These are phyloP conservation scores for Willisornis vidua DNA, from an alignment of 2,113 vertebrate genomes.

Conservation along the genomic window DNA sequence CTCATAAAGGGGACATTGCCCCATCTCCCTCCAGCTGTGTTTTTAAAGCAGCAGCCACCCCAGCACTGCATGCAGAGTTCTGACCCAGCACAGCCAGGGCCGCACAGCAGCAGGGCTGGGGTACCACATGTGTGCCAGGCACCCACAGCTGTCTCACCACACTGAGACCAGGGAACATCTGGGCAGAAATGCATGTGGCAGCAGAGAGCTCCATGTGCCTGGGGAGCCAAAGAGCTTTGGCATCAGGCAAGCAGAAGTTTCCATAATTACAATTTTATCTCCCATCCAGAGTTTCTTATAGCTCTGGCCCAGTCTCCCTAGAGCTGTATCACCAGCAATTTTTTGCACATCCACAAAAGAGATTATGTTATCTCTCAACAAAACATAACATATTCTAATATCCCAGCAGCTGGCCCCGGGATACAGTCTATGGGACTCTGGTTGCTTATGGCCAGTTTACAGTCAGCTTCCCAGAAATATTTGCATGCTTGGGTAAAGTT, in stretches of 20 bases:
- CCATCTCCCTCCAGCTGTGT: not conserved
- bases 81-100: not conserved
- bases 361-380: not conserved
- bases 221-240: not conserved
- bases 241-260: not conserved
- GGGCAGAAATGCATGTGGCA: not conserved
- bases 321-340: not conserved
- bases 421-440: not conserved
- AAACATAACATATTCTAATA: not conserved
- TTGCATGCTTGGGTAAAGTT: slow-evolving; percentile 2
- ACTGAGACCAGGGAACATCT: not conserved
- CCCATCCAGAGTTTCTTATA: not conserved
- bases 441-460: slow-evolving; percentile 12
- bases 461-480: slow-evolving; percentile 9
- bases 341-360: not conserved
- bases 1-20: not conserved
- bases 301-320: not conserved
- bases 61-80: rapidly evolving
- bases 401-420: not conserved
- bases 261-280: not conserved
- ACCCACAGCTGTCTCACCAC: not conserved
- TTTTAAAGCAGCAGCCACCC: not conserved
- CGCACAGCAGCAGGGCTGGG: not conserved
- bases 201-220: not conserved
- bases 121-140: rapidly evolving